Percentiles rank a stretch among this genome's conserved stretches.
Evolutionary conservation across 2,797 vertebrate species (phyloP).

Genomic region (Darevskia nairensis): DNA sequence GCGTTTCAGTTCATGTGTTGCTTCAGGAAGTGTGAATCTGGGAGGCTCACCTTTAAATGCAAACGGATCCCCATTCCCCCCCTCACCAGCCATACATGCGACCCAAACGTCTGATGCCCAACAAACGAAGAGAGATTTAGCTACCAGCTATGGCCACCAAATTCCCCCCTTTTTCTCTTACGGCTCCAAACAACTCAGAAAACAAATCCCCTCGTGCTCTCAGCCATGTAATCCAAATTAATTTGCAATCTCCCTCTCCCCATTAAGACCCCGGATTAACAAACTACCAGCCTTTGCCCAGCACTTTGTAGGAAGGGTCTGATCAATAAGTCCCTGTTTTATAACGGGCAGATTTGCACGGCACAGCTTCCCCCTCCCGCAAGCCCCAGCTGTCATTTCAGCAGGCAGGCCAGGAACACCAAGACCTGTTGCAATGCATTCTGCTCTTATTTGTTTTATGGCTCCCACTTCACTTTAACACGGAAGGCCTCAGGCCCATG

Average conservation of each 20-base stretch:
- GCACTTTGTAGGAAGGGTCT: neutral
- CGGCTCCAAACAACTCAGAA: neutral
- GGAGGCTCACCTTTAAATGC: too few relatives aligned
- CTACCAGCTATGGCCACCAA: neutral
- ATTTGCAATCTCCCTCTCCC: slow-evolving; percentile 59
- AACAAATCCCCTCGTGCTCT: slow-evolving; percentile 22
- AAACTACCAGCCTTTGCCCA: neutral
- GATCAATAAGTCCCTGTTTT: neutral
- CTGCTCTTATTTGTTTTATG: neutral
- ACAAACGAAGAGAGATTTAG: too few relatives aligned
- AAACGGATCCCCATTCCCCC: too few relatives aligned
- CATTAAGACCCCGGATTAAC: slow-evolving; percentile 38
- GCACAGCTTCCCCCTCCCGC: neutral
- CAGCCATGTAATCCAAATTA: slow-evolving; percentile 49
- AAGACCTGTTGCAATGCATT: neutral
- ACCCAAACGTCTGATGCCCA: neutral
- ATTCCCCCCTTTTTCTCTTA: neutral
- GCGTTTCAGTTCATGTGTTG: too few relatives aligned
- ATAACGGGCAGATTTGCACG: neutral
- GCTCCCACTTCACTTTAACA: neutral
- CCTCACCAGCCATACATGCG: too few relatives aligned
- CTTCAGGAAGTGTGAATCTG: too few relatives aligned
- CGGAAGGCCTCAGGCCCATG: too few relatives aligned
- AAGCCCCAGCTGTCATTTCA: neutral
- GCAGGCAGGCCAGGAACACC: neutral